phyloP scores from a whole-genome alignment of 2,888 invertebrate species.

The Axea sp. region DNA sequence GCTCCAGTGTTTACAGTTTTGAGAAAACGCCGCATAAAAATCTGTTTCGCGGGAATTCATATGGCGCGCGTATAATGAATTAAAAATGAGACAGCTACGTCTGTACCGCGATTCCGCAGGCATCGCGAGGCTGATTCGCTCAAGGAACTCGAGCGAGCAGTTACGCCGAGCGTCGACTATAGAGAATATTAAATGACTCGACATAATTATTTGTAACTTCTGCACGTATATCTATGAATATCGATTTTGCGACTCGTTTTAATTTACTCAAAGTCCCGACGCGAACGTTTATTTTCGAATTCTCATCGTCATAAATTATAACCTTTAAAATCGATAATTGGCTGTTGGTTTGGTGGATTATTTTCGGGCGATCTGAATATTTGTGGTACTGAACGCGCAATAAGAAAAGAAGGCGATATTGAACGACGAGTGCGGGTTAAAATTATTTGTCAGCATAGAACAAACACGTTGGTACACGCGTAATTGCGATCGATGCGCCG shows the following conservation, averaged over 20 bases:
- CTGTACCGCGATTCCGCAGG: constrained; percentile 11
- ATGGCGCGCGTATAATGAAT: constrained; percentile 25
- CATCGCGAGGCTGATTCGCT: background rate
- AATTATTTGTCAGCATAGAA: constrained; percentile 30
- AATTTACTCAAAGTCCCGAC: too few species aligned
- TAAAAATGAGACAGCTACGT: constrained; percentile 23
- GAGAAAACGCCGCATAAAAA: constrained; percentile 32
- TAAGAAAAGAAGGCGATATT: too few species aligned
- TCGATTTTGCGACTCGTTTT: background rate
- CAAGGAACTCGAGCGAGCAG: constrained; percentile 9
- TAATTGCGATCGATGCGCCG: constrained; percentile 52
- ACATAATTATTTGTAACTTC: too few species aligned
- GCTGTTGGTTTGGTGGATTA: too few species aligned
- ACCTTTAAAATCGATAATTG: too few species aligned
- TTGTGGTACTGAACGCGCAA: background rate
- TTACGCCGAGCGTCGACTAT: background rate
- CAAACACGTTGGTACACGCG: constrained; percentile 39
- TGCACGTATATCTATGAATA: background rate
- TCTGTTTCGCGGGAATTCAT: constrained; percentile 34
- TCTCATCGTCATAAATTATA: too few species aligned
- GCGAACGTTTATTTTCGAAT: too few species aligned
- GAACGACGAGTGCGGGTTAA: too few species aligned
- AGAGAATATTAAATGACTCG: too few species aligned
- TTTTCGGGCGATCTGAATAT: too few species aligned
- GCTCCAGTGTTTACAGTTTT: constrained; percentile 31